Conservation (phyloP, 2,113 vertebrate genomes). For the Pedetes capensis region DNA sequence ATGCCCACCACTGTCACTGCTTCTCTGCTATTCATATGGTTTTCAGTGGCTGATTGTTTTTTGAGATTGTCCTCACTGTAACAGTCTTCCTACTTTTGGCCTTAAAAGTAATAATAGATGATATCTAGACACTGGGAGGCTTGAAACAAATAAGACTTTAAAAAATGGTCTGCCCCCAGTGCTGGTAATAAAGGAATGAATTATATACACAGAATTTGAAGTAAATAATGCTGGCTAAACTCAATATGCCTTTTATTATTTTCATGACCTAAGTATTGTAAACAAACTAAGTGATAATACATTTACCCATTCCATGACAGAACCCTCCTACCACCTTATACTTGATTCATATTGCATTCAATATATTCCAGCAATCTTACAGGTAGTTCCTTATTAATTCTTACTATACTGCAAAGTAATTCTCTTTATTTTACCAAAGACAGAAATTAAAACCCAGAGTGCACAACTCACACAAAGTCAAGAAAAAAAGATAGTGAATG, state of each 20-base stretch:
- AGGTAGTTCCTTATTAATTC: not conserved
- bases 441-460: not conserved
- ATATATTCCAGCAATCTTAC: not conserved
- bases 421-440: not conserved
- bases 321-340: not conserved
- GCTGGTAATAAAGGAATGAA: not conserved
- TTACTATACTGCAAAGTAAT: not conserved
- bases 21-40: too few species aligned
- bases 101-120: slow-evolving; percentile 15
- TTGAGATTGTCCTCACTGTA: not conserved
- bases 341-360: not conserved
- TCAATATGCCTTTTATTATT: not conserved
- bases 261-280: not conserved
- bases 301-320: not conserved
- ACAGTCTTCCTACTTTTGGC: not conserved
- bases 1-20: too few species aligned
- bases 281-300: not conserved
- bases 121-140: not conserved
- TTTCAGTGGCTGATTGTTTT: too few species aligned
- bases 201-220: not conserved
- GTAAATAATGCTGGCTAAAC: not conserved
- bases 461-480: not conserved
- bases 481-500: not conserved
- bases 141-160: not conserved
- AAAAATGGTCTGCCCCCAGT: not conserved